These are phyloP conservation scores for Nebria salina DNA, from an alignment of 2,888 invertebrate genomes.

Conservation along the genomic window DNA sequence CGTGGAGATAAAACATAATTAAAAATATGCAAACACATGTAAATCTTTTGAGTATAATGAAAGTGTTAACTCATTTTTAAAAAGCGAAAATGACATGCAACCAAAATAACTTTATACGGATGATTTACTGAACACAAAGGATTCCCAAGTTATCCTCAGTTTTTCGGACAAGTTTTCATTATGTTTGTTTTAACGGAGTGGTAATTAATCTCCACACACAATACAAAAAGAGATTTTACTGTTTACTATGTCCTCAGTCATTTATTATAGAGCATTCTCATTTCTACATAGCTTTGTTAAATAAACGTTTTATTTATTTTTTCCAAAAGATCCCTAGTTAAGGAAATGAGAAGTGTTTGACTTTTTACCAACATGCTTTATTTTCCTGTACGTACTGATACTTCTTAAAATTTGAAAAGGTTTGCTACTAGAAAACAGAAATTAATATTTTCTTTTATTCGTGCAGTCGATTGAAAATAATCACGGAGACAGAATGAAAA, in stretches of 20 bases:
- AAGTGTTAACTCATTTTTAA: neutral
- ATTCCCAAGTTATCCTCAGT: slow-evolving; percentile 24
- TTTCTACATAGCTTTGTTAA: slow-evolving; percentile 9
- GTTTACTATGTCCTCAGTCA: slow-evolving; percentile 36
- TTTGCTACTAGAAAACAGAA: neutral
- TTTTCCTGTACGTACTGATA: no score
- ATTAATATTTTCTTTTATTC: neutral
- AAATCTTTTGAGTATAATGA: neutral
- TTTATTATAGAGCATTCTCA: slow-evolving; percentile 32
- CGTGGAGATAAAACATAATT: neutral
- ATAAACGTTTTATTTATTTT: neutral
- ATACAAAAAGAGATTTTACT: slow-evolving; percentile 29
- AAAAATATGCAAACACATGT: neutral
- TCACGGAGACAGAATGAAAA: neutral
- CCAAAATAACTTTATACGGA: neutral
- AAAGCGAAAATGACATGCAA: neutral
- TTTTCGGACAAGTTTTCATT: slow-evolving; percentile 35
- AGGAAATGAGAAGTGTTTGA: no score
- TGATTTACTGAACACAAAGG: slow-evolving; percentile 17
- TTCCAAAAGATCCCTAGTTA: neutral
- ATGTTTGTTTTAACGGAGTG: slow-evolving; percentile 39
- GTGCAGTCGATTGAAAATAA: neutral
- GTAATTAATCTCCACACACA: slow-evolving; percentile 35
- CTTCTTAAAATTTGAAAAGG: neutral
- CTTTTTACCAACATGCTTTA: no score